phyloP scores from a whole-genome alignment of 2,888 invertebrate genomes.

The Apodemia hepburni region DNA sequence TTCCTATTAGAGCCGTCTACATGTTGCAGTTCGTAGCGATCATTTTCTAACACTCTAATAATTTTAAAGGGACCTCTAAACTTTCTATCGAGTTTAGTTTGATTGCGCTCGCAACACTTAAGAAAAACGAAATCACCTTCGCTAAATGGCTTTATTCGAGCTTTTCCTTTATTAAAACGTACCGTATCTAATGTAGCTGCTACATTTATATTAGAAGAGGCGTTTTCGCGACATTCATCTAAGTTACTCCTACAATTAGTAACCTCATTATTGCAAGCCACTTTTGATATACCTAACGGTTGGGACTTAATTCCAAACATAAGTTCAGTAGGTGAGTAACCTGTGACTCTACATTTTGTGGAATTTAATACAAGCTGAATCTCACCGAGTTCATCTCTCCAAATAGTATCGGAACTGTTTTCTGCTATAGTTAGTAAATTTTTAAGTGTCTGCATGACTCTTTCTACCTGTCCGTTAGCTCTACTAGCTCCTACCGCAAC shows the following conservation, averaged over 20 bases:
- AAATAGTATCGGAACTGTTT: slow-evolving; percentile 13
- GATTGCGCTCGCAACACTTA: not conserved
- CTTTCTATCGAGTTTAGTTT: no score
- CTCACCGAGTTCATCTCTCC: slow-evolving; percentile 8
- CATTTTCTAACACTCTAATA: no score
- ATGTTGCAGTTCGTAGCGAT: no score
- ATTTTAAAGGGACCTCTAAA: no score
- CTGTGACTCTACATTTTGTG: not conserved
- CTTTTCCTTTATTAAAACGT: slow-evolving; percentile 21
- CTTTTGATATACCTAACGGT: not conserved
- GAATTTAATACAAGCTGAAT: slow-evolving; percentile 27
- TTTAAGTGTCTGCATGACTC: not conserved
- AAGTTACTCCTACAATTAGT: not conserved
- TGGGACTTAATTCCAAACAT: not conserved
- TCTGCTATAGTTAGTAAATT: slow-evolving; percentile 16
- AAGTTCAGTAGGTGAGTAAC: not conserved
- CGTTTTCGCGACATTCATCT: not conserved
- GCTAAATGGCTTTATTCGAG: slow-evolving; percentile 16
- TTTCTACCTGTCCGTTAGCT: not conserved
- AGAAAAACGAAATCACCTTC: not conserved
- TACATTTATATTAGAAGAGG: not conserved
- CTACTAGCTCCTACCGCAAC: not conserved
- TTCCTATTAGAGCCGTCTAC: no score
- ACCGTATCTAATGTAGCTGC: not conserved
- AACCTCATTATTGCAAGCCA: not conserved